Evolutionary conservation across 2,113 vertebrate species (phyloP), one percentile per base, ranked within the genome.

Genomic region (Regulus satrapa): DNA sequence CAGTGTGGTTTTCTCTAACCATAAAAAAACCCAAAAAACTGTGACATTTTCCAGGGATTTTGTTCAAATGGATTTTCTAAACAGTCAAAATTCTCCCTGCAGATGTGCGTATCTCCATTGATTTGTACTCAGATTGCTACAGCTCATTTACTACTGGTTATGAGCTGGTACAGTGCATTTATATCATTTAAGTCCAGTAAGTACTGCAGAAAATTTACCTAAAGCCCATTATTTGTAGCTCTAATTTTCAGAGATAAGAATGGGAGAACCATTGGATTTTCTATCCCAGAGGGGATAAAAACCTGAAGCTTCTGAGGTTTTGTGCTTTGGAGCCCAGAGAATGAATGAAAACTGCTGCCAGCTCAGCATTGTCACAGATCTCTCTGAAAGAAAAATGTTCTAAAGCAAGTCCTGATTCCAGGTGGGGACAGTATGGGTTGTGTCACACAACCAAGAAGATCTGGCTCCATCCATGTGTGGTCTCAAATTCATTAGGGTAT

Each of bases 1-100:
- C 56, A 29, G 19, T 0, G 0, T 85, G 58, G 3, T 19, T 76
- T 86, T 58, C 26, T 58, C 16, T 51, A 41, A 58, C 32, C 32
- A 38, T 36, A 29, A 88, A 86, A 86, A 89, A n/a, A n/a, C n/a
- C n/a, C n/a, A n/a, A n/a, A n/a, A 58, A 25, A 2, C 2, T 58
- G 15, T 29, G 12, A 21, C 9, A 73, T 92, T 94, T 74, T 69
- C 25, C 45, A 79, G 40, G 40, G 28, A 36, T 83, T 58, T 80
- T 18, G n/a, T 69, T 55, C n/a, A 45, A 59, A n/a, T 18, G 13
- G 52, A n/a, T 85, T 74, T 89, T 84, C 59, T 62, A 76, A 77
- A 36, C 1, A 2, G 24, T 13, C 18, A 18, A 31, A 88, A 63
- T 6, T 46, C 6, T 91, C 38, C 12, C 14, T 77, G 12, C 34